Conservation (phyloP, 2,113 vertebrate genomes). For the Corythornis cristatus region DNA sequence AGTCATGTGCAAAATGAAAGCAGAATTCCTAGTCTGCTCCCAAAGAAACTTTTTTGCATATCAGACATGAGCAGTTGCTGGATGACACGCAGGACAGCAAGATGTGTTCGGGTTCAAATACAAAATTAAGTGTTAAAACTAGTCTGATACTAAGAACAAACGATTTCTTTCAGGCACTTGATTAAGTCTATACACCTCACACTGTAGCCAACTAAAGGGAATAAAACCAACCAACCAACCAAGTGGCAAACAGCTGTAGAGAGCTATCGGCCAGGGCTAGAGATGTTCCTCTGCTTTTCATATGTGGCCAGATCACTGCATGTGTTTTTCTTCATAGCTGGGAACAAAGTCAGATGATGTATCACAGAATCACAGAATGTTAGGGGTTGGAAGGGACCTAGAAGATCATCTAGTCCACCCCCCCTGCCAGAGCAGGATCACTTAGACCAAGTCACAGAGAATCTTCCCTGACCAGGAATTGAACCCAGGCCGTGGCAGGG, state of each 20-base stretch:
- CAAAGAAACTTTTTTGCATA: neutral
- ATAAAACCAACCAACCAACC: neutral
- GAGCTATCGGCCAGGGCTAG: conserved; percentile 60
- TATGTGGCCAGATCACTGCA: conserved; percentile 52
- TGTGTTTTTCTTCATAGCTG: conserved; percentile 55
- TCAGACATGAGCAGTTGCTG: neutral
- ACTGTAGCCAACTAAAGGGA: neutral
- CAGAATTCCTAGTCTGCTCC: neutral
- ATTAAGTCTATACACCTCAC: neutral
- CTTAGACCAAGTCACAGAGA: too few species aligned
- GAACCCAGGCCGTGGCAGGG: too few species aligned
- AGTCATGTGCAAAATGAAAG: neutral
- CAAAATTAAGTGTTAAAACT: neutral
- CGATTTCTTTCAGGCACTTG: neutral
- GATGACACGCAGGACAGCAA: neutral
- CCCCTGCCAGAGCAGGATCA: too few species aligned
- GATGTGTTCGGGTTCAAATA: neutral
- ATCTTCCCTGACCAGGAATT: too few species aligned
- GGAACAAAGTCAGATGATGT: conserved; percentile 50
- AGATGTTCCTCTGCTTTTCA: conserved; percentile 59
- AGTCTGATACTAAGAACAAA: neutral
- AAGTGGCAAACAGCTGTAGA: conserved; percentile 21
- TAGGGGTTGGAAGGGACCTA: too few species aligned
- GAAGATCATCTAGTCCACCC: too few species aligned
- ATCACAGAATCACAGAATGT: too few species aligned